Conservation (phyloP, 1,140 invertebrate species). For the Drosophila guanche region DNA sequence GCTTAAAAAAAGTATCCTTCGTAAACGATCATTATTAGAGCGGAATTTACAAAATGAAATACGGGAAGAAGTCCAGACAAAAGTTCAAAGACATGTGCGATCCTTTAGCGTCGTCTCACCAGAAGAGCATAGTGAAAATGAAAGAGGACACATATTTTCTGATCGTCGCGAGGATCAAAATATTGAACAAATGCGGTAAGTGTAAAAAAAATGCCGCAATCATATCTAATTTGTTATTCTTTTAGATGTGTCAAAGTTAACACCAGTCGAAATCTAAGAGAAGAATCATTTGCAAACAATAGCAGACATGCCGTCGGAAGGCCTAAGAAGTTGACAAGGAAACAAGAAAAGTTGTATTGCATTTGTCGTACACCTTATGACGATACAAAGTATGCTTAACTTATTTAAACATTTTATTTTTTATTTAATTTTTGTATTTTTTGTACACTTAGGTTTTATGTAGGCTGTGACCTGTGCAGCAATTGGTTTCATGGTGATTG, state of each 20-base stretch:
- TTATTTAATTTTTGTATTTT: neutral
- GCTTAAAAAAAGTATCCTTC: conserved; percentile 96
- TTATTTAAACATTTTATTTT: neutral
- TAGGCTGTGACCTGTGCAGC: conserved; percentile 98
- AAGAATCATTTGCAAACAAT: conserved; percentile 10
- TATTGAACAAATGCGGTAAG: conserved; percentile 47
- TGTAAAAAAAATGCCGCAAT: neutral
- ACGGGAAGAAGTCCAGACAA: conserved; percentile 89
- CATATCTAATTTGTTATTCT: neutral
- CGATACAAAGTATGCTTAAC: conserved; percentile 90
- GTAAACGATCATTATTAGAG: conserved; percentile 94
- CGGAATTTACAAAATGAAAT: conserved; percentile 96
- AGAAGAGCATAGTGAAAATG: conserved; percentile 63
- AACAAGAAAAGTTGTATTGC: conserved; percentile 93
- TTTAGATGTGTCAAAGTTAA: conserved; percentile 27
- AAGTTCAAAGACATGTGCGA: conserved; percentile 64
- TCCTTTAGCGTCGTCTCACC: conserved; percentile 81
- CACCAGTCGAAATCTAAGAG: conserved; percentile 4
- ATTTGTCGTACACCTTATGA: conserved; percentile 97
- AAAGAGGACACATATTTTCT: conserved; percentile 26
- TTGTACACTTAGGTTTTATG: conserved; percentile 91
- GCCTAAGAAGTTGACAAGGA: conserved; percentile 84
- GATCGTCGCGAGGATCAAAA: conserved; percentile 51
- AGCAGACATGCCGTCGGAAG: conserved; percentile 61
- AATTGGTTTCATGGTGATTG: conserved; percentile 99